These are phyloP conservation scores for Saiga tatarica DNA, from an alignment of 2,113 vertebrate species.

Conservation along the genomic window DNA sequence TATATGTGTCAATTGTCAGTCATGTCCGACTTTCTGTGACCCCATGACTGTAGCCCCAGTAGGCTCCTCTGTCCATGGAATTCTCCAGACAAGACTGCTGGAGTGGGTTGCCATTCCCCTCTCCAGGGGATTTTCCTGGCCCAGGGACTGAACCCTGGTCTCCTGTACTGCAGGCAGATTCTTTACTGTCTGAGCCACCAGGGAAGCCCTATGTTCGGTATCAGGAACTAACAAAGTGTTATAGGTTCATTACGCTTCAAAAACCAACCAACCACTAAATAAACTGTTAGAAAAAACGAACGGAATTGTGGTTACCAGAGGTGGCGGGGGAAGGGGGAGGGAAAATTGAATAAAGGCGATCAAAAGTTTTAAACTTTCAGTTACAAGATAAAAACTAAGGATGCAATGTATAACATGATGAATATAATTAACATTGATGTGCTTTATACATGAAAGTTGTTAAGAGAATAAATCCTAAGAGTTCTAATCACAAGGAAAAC, in stretches of 20 bases:
- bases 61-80: background rate
- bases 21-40: background rate
- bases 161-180: background rate
- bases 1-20: background rate
- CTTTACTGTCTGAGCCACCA: background rate
- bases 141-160: background rate
- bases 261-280: background rate
- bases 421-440: background rate
- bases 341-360: background rate
- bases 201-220: background rate
- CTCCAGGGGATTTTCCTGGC: background rate
- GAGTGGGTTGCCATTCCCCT: background rate
- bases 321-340: rapidly evolving
- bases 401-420: background rate
- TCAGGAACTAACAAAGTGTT: background rate
- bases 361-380: background rate
- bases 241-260: background rate
- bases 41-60: background rate
- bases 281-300: background rate
- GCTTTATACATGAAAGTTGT: background rate
- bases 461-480: background rate
- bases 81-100: background rate
- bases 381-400: background rate
- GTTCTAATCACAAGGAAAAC: background rate
- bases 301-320: background rate